Percentiles rank a stretch among this genome's conserved stretches.
phyloP scores from a whole-genome alignment of 2,797 vertebrate species.

The Oreortyx pictus region DNA sequence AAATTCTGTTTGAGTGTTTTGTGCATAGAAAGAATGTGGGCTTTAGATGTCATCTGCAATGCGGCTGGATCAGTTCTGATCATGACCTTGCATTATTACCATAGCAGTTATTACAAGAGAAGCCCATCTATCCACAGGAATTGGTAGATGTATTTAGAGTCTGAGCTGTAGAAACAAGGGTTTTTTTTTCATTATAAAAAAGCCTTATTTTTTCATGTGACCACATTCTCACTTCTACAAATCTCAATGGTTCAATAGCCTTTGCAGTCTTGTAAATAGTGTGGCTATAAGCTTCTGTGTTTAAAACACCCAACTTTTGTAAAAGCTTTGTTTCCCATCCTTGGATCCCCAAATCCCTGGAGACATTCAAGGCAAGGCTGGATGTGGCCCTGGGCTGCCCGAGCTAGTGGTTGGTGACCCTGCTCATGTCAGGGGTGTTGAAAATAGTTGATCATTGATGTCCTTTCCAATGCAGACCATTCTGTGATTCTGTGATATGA shows the following conservation, averaged over 20 bases:
- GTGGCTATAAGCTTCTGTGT: not conserved
- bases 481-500: no score
- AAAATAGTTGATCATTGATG: no score
- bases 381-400: no score
- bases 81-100: not conserved
- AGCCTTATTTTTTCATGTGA: not conserved
- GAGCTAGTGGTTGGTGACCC: no score
- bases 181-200: not conserved
- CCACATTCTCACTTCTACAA: not conserved
- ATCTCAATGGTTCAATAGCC: not conserved
- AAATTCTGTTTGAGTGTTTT: conserved; percentile 40
- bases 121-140: not conserved
- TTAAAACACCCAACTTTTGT: not conserved
- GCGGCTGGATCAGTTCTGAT: not conserved
- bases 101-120: not conserved
- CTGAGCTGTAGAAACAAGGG: not conserved
- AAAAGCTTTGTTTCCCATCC: not conserved
- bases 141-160: not conserved
- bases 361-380: no score
- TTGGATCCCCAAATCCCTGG: no score
- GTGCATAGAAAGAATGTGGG: not conserved
- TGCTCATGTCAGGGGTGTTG: no score
- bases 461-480: no score
- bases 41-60: not conserved
- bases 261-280: not conserved